Conservation (phyloP, 1,140 invertebrate genomes). For the Meloidogyne hapla region DNA sequence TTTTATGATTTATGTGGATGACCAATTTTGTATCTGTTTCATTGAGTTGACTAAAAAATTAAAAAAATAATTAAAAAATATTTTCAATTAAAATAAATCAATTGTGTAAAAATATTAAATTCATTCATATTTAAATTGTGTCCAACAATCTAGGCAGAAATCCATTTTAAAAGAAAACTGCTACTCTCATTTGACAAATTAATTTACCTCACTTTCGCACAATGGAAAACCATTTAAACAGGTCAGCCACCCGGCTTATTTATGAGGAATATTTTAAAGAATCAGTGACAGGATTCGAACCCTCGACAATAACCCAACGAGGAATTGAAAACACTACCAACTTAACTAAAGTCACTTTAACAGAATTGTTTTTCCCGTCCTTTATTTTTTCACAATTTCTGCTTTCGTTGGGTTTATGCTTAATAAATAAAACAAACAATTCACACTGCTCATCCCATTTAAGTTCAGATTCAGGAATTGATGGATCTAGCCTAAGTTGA, state of each 20-base stretch:
- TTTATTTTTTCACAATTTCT: no score
- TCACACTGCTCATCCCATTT: constrained; percentile 52
- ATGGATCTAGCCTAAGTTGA: neutral
- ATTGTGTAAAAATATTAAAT: no score
- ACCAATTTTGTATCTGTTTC: constrained; percentile 42
- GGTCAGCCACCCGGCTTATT: neutral
- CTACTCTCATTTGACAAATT: neutral
- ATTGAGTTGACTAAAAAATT: constrained; percentile 33
- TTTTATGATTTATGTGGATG: constrained; percentile 47
- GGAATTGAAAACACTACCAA: neutral
- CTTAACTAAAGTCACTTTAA: neutral
- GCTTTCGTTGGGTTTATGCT: neutral
- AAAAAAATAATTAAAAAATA: neutral
- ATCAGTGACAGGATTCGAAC: neutral
- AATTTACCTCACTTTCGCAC: neutral
- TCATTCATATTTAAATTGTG: neutral
- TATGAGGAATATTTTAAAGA: neutral
- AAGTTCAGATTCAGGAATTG: constrained; percentile 9
- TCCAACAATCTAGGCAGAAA: neutral
- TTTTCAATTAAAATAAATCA: no score
- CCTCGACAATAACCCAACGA: neutral
- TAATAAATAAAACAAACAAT: constrained; percentile 46
- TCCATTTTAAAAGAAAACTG: neutral
- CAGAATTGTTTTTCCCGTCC: no score
- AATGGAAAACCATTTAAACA: neutral